These are phyloP conservation scores for Lasioglossum leucozonium DNA, from an alignment of 2,888 invertebrate species.

Conservation along the genomic window DNA sequence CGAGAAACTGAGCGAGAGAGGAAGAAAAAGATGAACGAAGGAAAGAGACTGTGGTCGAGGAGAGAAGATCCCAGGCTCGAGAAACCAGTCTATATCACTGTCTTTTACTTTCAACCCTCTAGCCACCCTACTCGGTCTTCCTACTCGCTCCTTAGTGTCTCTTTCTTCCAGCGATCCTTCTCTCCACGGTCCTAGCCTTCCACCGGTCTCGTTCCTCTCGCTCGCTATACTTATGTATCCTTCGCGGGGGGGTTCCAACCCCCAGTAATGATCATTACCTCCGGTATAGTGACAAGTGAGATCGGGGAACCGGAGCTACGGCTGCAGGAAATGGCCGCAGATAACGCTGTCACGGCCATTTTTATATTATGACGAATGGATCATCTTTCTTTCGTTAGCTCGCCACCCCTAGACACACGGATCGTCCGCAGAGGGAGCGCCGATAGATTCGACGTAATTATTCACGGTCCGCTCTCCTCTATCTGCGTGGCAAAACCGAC, in stretches of 20 bases:
- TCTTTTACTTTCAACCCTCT: slow-evolving; percentile 66
- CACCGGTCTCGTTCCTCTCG: slow-evolving; percentile 59
- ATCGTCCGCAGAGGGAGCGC: slow-evolving; percentile 30
- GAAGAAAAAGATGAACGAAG: slow-evolving; percentile 26
- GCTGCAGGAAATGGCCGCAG: slow-evolving; percentile 83
- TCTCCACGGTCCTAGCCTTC: not conserved
- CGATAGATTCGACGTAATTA: slow-evolving; percentile 73
- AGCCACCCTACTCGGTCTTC: slow-evolving; percentile 31
- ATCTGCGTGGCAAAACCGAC: not conserved
- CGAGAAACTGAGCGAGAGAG: slow-evolving; percentile 12
- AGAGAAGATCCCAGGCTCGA: slow-evolving; percentile 29
- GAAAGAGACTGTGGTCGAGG: slow-evolving; percentile 20
- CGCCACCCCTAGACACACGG: slow-evolving; percentile 22
- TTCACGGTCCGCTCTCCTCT: slow-evolving; percentile 23
- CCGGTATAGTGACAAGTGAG: slow-evolving; percentile 83
- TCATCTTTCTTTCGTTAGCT: slow-evolving; percentile 76
- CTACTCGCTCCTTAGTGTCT: slow-evolving; percentile 10
- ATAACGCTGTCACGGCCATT: slow-evolving; percentile 83
- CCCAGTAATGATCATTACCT: slow-evolving; percentile 84
- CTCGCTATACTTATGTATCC: slow-evolving; percentile 55
- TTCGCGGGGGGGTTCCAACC: slow-evolving; percentile 63
- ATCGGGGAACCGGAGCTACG: slow-evolving; percentile 70
- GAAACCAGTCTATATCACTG: slow-evolving; percentile 70
- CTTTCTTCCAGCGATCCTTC: slow-evolving; percentile 9
- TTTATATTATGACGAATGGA: slow-evolving; percentile 83